Evolutionary conservation across 2,888 invertebrate genomes (phyloP), one percentile per base, ranked within the genome.

Genomic region (Oscheius sp.): DNA sequence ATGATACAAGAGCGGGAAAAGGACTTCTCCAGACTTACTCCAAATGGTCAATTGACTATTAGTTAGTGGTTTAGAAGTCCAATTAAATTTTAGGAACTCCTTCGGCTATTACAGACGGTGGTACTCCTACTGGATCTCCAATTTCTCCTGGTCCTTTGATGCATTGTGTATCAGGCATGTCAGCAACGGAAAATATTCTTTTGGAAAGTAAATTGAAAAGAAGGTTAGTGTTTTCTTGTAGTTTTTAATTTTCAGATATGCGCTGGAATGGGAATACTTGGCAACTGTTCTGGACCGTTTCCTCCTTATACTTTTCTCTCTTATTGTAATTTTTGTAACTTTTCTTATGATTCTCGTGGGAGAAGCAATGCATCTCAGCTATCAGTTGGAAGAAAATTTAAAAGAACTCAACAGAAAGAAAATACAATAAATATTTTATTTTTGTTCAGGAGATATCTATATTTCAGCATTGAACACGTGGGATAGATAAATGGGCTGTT

Each of bases 281-380:
- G 82, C 82, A 6, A 76, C 82, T 0, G 82, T 82, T 6, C 73
- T 82, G 32, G 82, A 82, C 50, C 77, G 82, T 32, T 71, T 82
- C 5, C 69, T 82, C 1, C 72, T 82, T 24, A 80, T 82, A 45
- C 64, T 82, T 26, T 82, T 82, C 70, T 83, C 81, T 2, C 63
- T 81, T 36, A 65, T 82, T 59, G 84, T 84, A 26, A 72, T 81
- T 66, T 67, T 79, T 20, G 84, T 84, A 36, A 84, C 84, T 9
- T 75, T 79, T n/a, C 70, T 82, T 20, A 83, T 84, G 83, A 81
- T 84, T 44, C 72, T 78, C 54, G 78, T 85, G 47, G 84, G 84
- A 49, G 81, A 85, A 70, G 81, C 82, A 45, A 84, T 84, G 74
- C 83, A 85, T 68, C 76, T 85, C 68, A 75, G 76, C 36, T 84